phyloP scores from a whole-genome alignment of 1,140 invertebrate genomes.

The Periplaneta americana region DNA sequence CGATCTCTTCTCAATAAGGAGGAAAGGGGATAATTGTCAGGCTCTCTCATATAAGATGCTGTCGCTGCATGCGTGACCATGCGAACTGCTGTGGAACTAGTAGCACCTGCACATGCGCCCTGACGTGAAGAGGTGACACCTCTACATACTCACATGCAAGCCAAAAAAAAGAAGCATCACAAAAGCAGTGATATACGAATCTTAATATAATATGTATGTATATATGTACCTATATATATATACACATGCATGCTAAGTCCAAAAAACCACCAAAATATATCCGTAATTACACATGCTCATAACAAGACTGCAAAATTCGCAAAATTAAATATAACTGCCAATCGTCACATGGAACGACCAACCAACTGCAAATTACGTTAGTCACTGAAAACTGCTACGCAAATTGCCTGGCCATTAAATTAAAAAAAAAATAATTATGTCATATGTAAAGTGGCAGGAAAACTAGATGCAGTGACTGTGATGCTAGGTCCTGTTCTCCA shows the following conservation, averaged over 20 bases:
- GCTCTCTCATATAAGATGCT: neutral
- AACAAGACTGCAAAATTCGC: neutral
- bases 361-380: conserved; percentile 12
- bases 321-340: conserved; percentile 8
- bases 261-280: neutral
- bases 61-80: neutral
- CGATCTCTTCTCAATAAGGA: neutral
- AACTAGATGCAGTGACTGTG: neutral
- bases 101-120: neutral
- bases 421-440: neutral
- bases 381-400: conserved; percentile 7
- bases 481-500: neutral
- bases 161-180: neutral
- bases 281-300: neutral
- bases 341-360: conserved; percentile 3
- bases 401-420: conserved; percentile 7
- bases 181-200: neutral
- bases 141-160: too few species aligned
- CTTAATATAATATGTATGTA: too few species aligned
- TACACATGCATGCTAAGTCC: neutral
- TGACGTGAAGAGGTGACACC: too few species aligned
- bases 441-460: neutral
- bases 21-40: neutral
- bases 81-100: neutral
- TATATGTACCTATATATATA: too few species aligned